Evolutionary conservation across 2,888 invertebrate genomes (phyloP).

Genomic region (Nemurella pictetii): DNA sequence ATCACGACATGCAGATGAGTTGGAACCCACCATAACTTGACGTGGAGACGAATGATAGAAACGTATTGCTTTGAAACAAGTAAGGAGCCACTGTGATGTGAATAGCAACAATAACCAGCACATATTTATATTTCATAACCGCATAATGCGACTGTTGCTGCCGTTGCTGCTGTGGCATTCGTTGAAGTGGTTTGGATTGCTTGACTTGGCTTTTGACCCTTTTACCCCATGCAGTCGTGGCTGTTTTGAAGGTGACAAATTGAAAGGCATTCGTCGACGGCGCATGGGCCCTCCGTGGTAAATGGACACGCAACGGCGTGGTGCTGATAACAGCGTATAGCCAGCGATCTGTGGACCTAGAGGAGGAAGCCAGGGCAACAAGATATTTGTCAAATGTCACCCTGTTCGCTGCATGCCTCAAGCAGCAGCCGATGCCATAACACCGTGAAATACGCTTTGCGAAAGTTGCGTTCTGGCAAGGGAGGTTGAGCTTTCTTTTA

Average conservation of each 20-base stretch:
- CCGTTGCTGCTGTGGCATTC: not conserved
- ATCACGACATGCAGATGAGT: conserved; percentile 10
- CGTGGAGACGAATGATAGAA: conserved; percentile 2
- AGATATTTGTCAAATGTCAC: conserved; percentile 35
- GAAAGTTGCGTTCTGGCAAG: no score
- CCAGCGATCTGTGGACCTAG: conserved; percentile 31
- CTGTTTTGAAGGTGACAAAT: conserved; percentile 36
- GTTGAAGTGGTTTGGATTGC: conserved; percentile 12
- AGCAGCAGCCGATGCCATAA: no score
- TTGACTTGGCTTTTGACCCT: conserved; percentile 36
- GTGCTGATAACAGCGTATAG: conserved; percentile 33
- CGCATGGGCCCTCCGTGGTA: not conserved
- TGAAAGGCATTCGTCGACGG: conserved; percentile 33
- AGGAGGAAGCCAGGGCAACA: conserved; percentile 19
- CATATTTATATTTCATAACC: conserved; percentile 19
- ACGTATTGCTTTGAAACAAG: not conserved
- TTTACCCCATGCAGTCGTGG: conserved; percentile 35
- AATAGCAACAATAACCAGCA: conserved; percentile 21
- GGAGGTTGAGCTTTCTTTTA: no score
- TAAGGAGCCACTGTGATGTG: conserved; percentile 10
- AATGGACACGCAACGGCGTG: not conserved
- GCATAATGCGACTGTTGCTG: not conserved
- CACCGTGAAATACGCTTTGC: not conserved
- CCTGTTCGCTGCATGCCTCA: not conserved
- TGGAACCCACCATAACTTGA: not conserved